These are phyloP conservation scores for Celastrina argiolus DNA, from an alignment of 2,888 invertebrate genomes.

Conservation along the genomic window DNA sequence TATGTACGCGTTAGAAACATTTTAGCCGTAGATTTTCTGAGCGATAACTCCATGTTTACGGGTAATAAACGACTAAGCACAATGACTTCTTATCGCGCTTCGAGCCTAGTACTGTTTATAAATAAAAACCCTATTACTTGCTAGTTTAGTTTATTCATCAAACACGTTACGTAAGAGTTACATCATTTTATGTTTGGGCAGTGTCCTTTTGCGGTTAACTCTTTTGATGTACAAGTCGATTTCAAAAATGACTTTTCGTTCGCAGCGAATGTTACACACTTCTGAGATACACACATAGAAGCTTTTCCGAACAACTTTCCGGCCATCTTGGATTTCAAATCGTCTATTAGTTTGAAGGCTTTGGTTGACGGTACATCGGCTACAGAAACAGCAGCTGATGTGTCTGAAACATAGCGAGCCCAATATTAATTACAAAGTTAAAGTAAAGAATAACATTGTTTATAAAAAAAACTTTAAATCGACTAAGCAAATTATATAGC, in stretches of 20 bases:
- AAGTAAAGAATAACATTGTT: too few relatives aligned
- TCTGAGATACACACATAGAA: conserved; percentile 59
- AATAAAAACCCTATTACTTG: conserved; percentile 32
- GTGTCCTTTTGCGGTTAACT: conserved; percentile 52
- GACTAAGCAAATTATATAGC: too few relatives aligned
- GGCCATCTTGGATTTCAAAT: conserved; percentile 60
- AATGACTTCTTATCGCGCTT: conserved; percentile 34
- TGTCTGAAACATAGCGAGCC: conserved; percentile 45
- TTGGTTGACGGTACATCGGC: conserved; percentile 66
- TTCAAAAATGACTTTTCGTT: conserved; percentile 58
- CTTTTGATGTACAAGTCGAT: conserved; percentile 56
- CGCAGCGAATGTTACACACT: conserved; percentile 57
- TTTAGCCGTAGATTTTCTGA: conserved; percentile 24
- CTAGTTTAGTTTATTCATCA: conserved; percentile 27
- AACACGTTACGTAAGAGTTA: conserved; percentile 38
- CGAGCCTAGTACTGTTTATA: conserved; percentile 34
- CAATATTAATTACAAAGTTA: not conserved
- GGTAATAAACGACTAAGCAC: conserved; percentile 29
- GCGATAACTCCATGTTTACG: conserved; percentile 23
- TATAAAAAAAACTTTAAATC: too few relatives aligned
- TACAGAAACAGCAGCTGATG: conserved; percentile 60
- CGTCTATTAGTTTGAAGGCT: conserved; percentile 63
- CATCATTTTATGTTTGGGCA: conserved; percentile 51
- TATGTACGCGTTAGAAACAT: conserved; percentile 22
- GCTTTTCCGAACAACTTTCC: conserved; percentile 64